phyloP scores from a whole-genome alignment of 2,888 invertebrate genomes.

The Zele albiditarsus region DNA sequence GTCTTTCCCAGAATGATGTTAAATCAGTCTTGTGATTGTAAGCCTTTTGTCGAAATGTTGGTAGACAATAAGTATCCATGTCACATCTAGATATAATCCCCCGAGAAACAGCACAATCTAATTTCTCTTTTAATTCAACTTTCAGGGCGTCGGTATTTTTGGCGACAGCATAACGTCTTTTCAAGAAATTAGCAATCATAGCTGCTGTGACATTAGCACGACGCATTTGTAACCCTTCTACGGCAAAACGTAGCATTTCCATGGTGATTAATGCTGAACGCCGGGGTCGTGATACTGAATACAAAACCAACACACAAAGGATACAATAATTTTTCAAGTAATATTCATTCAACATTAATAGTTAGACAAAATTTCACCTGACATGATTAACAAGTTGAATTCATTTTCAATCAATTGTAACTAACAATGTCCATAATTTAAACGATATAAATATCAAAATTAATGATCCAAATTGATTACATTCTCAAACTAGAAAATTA shows the following conservation, averaged over 20 bases:
- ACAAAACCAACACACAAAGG: neutral
- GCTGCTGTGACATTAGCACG: conserved; percentile 54
- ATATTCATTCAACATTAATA: neutral
- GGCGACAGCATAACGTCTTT: conserved; percentile 55
- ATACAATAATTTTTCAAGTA: too few relatives aligned
- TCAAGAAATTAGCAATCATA: conserved; percentile 58
- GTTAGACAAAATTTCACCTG: neutral
- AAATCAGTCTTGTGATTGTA: conserved; percentile 50
- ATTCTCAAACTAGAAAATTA: neutral
- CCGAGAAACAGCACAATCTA: conserved; percentile 57
- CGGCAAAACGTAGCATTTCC: conserved; percentile 57
- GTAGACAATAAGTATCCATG: conserved; percentile 56
- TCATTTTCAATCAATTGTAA: neutral
- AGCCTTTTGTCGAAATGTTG: conserved; percentile 58
- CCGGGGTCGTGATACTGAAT: conserved; percentile 16
- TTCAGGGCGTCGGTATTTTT: conserved; percentile 49
- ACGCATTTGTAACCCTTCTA: conserved; percentile 56
- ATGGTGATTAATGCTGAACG: conserved; percentile 54
- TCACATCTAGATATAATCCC: conserved; percentile 57
- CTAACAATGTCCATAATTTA: neutral
- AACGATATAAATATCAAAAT: neutral
- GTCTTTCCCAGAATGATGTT: conserved; percentile 58
- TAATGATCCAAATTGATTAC: neutral
- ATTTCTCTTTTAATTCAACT: conserved; percentile 55
- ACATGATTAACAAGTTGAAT: neutral